phyloP scores from a whole-genome alignment of 2,113 vertebrate genomes.

The Pedionomus torquatus region DNA sequence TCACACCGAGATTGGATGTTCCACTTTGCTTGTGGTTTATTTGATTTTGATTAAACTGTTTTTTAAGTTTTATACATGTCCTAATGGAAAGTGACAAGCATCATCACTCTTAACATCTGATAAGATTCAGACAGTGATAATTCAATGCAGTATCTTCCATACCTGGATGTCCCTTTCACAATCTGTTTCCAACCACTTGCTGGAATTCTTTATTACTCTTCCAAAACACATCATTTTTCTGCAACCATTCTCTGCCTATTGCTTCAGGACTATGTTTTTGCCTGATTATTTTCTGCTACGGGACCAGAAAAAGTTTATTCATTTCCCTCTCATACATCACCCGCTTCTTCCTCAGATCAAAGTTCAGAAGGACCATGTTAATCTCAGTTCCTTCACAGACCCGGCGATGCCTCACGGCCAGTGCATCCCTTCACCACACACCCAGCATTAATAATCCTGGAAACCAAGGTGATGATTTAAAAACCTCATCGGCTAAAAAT shows the following conservation, averaged over 20 bases:
- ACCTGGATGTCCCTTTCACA: background rate
- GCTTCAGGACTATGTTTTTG: background rate
- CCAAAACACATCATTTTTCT: background rate
- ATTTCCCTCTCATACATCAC: background rate
- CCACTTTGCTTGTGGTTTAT: background rate
- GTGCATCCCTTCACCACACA: background rate
- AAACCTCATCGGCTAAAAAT: background rate
- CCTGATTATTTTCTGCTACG: background rate
- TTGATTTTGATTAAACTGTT: constrained; percentile 5
- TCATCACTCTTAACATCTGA: background rate
- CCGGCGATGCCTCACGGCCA: background rate
- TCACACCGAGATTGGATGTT: constrained; percentile 2
- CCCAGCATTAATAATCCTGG: background rate
- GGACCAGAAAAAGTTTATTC: background rate
- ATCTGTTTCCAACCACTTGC: background rate
- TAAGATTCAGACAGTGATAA: background rate
- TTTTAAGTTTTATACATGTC: background rate
- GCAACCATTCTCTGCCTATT: background rate
- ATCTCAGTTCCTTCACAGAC: background rate
- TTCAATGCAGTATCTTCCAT: background rate
- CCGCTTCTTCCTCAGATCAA: background rate
- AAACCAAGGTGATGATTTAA: background rate
- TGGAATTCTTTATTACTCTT: background rate
- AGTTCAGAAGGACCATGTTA: background rate
- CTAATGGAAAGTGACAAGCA: background rate